Conservation (phyloP, 2,888 invertebrate genomes). For the Volucella inanis region DNA sequence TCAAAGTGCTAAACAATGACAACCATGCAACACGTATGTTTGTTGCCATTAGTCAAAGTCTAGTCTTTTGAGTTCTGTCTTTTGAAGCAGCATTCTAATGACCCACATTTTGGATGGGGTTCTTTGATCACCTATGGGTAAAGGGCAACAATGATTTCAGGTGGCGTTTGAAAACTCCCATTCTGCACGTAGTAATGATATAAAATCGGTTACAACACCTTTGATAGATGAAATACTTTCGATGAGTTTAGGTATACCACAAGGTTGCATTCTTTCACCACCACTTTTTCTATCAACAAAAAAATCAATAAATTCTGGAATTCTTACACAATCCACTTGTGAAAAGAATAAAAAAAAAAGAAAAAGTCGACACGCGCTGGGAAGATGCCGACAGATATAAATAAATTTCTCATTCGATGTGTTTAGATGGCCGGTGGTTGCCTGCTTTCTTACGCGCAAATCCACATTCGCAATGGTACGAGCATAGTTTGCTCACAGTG, state of each 20-base stretch:
- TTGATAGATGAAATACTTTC: conserved; percentile 44
- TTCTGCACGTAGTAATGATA: no score
- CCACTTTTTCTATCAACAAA: background rate
- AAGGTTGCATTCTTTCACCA: conserved; percentile 10
- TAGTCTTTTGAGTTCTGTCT: conserved; percentile 15
- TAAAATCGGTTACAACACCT: no score
- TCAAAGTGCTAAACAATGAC: conserved; percentile 43
- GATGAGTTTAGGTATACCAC: background rate
- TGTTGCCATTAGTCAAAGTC: conserved; percentile 13
- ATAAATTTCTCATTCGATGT: conserved; percentile 53
- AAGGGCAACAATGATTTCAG: conserved; percentile 31
- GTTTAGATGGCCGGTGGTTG: conserved; percentile 42
- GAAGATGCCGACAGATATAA: conserved; percentile 49
- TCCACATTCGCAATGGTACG: conserved; percentile 32
- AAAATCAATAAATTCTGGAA: conserved; percentile 8
- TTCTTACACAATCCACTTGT: conserved; percentile 52
- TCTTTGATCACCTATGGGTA: background rate
- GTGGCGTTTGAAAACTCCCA: conserved; percentile 23
- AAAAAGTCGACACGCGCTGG: conserved; percentile 24
- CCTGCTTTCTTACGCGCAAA: conserved; percentile 30
- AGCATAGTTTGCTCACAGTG: conserved; percentile 3
- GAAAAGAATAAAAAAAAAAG: background rate
- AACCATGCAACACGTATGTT: background rate
- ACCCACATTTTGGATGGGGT: conserved; percentile 55
- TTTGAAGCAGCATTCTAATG: conserved; percentile 52